Evolutionary conservation across 1,140 invertebrate species (phyloP), one percentile per base, ranked within the genome.

Genomic region (Ceratina japonica): DNA sequence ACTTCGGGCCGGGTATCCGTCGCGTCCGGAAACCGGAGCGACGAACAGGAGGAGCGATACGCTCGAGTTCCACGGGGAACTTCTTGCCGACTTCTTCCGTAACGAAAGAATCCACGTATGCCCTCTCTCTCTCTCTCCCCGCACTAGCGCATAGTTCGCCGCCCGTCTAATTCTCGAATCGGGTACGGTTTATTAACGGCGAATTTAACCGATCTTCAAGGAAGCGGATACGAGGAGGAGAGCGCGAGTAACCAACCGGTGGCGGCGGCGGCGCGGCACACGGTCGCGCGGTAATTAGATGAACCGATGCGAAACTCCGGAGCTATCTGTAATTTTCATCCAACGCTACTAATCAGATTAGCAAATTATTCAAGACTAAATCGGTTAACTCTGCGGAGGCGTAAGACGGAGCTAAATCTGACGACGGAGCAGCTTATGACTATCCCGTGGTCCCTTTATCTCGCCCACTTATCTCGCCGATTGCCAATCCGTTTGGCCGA

Each of bases 311-410:
- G 79, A 80, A 84, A 85, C 82, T 84, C 74, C 56, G 51, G 54
- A 84, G 83, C 80, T 85, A 85, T 85, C 83, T 85, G 79, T 85
- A 85, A 85, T 85, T 85, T 85, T 85, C 84, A 85, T 85, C 83
- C 79, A 64, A 71, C 71, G 27, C 66, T 27, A 73, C 80, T 78
- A 85, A 85, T 84, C 84, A 69, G 84, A 85, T 85, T 85, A 85
- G 83, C 74, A 78, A 85, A 85, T 85, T 85, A 85, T 85, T 85
- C 84, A 56, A 70, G 66, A 58, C 69, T 82, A 85, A 85, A 85
- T 85, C 83, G 84, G 79, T 85, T 85, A 85, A 85, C 79, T 80
- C 84, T 27, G 71, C 68, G 54, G 56, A 72, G 61, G 54, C 52
- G 74, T 69, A 49, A 66, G 64, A 70, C 31, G 78, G 54, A 69